Evolutionary conservation across 2,113 vertebrate species (phyloP).

Genomic region (Apistogramma diplotaenia): DNA sequence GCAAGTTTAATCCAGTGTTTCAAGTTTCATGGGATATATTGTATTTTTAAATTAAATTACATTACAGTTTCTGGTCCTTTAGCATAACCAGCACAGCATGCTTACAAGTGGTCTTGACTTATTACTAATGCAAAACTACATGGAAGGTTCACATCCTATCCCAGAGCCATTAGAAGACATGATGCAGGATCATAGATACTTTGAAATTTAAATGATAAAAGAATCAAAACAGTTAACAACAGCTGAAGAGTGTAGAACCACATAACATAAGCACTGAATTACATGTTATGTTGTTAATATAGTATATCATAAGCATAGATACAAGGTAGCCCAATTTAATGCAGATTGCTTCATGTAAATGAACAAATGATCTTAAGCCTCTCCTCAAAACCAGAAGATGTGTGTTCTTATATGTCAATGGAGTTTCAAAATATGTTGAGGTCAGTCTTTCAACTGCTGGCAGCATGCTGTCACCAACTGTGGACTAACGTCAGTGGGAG

Average conservation of each 20-base stretch:
- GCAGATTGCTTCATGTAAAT: background rate
- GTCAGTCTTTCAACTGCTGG: conserved; percentile 21
- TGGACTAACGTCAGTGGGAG: conserved; percentile 3
- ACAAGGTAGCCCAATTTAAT: background rate
- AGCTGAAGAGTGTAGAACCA: background rate
- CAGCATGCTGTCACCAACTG: conserved; percentile 10
- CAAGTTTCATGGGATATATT: background rate
- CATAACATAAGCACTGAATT: background rate
- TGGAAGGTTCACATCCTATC: background rate
- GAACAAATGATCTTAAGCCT: background rate
- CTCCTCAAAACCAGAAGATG: background rate
- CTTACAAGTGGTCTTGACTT: background rate
- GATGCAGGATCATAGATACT: background rate
- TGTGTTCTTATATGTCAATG: background rate
- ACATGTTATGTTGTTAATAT: background rate
- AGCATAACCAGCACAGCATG: background rate
- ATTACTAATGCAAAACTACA: background rate
- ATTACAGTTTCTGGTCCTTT: background rate
- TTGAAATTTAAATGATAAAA: background rate
- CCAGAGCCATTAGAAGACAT: background rate
- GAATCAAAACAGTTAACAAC: background rate
- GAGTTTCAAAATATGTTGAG: conserved; percentile 6
- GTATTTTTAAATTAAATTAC: background rate
- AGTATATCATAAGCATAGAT: background rate
- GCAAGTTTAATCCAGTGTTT: background rate